Evolutionary conservation across 1,140 invertebrate genomes (phyloP).

Genomic region (Apocrypta bakeri): DNA sequence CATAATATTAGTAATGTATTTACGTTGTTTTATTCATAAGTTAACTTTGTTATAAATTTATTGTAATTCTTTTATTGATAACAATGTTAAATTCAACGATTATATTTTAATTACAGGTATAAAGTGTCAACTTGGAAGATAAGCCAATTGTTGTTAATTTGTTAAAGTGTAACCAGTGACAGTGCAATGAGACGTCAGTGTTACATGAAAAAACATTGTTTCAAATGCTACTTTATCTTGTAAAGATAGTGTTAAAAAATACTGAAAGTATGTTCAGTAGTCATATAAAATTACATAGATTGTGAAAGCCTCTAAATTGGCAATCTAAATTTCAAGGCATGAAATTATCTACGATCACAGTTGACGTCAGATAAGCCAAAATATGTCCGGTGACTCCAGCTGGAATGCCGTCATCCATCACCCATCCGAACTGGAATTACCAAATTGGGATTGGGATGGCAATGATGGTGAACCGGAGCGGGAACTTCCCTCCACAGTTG

Average conservation of each 20-base stretch:
- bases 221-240: slow-evolving; percentile 24
- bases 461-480: slow-evolving; percentile 77
- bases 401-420: slow-evolving; percentile 79
- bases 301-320: slow-evolving; percentile 3
- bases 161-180: background rate
- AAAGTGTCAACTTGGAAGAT: slow-evolving; percentile 6
- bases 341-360: slow-evolving; percentile 35
- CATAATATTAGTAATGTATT: no score
- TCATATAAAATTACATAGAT: slow-evolving; percentile 29
- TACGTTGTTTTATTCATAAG: no score
- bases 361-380: slow-evolving; percentile 42
- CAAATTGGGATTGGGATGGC: slow-evolving; percentile 74
- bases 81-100: no score
- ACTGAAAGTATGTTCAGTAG: slow-evolving; percentile 22
- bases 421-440: slow-evolving; percentile 75
- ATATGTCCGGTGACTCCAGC: slow-evolving; percentile 74
- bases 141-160: background rate
- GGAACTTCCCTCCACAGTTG: slow-evolving; percentile 79
- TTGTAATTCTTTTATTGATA: no score
- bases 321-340: slow-evolving; percentile 33
- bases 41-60: no score
- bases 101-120: slow-evolving; percentile 13
- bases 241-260: slow-evolving; percentile 21
- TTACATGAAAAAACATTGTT: background rate
- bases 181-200: slow-evolving; percentile 34